phyloP scores from a whole-genome alignment of 2,888 invertebrate species.

The Eupithecia dodoneata region DNA sequence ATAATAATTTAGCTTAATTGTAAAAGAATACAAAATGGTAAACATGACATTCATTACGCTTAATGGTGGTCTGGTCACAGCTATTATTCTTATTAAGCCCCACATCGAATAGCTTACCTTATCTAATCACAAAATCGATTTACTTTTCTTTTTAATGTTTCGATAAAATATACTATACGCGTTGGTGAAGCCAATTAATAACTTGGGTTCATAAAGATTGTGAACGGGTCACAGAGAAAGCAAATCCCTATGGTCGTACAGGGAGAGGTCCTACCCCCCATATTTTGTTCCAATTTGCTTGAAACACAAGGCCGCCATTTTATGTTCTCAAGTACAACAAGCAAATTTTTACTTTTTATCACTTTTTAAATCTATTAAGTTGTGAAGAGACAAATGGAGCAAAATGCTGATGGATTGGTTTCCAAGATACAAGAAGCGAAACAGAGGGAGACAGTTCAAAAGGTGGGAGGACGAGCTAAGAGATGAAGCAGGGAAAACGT shows the following conservation, averaged over 20 bases:
- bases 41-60: neutral
- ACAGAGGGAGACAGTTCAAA: no score
- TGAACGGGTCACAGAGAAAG: neutral
- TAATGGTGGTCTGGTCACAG: neutral
- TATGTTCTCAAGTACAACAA: neutral
- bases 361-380: no score
- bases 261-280: neutral
- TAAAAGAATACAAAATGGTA: neutral
- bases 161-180: neutral
- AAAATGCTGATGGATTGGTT: no score
- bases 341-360: neutral
- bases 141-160: neutral
- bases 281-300: neutral
- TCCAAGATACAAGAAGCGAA: no score
- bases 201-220: neutral
- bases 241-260: neutral
- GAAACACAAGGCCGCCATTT: neutral
- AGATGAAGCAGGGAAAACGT: no score
- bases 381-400: no score
- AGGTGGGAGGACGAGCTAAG: no score
- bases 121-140: slow-evolving; percentile 12
- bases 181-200: neutral
- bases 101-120: neutral
- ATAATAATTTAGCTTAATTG: neutral
- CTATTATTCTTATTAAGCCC: neutral